Conservation (phyloP, 2,113 vertebrate genomes). For the Pterocles gutturalis region DNA sequence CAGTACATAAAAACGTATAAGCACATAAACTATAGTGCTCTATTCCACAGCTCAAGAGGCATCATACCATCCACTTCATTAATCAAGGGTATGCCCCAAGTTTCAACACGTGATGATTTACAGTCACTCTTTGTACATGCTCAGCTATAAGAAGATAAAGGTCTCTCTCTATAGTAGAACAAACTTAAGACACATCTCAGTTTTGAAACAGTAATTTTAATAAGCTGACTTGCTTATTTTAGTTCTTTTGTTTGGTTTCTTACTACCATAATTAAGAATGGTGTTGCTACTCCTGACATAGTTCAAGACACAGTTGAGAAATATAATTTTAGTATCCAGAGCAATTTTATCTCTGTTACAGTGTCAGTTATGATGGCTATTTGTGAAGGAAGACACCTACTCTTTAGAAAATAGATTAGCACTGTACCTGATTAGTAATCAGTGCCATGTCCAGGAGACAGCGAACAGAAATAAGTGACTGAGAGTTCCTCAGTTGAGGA, state of each 20-base stretch:
- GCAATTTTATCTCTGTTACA: neutral
- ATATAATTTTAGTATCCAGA: neutral
- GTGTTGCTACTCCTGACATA: neutral
- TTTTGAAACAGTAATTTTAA: neutral
- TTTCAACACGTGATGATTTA: conserved; percentile 23
- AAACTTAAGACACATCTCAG: neutral
- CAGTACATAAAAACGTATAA: conserved; percentile 46
- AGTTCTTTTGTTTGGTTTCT: neutral
- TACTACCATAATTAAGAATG: neutral
- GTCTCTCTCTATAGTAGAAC: neutral
- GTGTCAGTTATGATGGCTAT: neutral
- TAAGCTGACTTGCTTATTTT: neutral
- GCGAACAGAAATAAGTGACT: neutral
- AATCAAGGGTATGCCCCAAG: neutral
- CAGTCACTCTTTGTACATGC: neutral
- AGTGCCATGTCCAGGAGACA: neutral
- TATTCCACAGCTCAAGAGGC: conserved; percentile 4
- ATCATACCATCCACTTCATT: conserved; percentile 13
- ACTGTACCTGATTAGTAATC: neutral
- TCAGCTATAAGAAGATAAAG: neutral
- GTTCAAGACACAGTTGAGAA: neutral
- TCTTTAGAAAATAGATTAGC: conserved; percentile 26
- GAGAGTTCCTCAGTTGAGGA: neutral
- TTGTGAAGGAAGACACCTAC: neutral
- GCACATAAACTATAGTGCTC: conserved; percentile 19